Conservation (phyloP, 2,113 vertebrate species). For the Eupsittula cactorum region DNA sequence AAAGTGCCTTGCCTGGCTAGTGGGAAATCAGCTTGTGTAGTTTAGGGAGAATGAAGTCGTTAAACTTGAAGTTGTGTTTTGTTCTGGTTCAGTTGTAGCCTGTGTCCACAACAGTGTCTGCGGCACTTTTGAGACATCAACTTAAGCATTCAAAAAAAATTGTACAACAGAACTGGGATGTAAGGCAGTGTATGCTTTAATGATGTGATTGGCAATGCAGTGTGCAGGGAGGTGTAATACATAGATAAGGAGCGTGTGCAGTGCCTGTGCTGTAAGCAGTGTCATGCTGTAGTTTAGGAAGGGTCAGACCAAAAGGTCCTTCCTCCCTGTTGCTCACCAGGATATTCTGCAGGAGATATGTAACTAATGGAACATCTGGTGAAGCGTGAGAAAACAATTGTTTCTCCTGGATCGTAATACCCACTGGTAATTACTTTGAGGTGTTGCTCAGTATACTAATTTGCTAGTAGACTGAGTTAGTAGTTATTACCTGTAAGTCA, state of each 20-base stretch:
- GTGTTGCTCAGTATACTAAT: neutral
- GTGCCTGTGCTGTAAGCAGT: neutral
- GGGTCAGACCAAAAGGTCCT: neutral
- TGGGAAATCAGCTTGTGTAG: neutral
- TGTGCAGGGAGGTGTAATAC: fast-evolving
- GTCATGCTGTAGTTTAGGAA: fast-evolving
- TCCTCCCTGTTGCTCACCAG: neutral
- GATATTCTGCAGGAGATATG: neutral
- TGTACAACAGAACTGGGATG: neutral
- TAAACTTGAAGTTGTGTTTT: neutral
- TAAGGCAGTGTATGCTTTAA: neutral
- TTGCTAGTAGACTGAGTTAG: neutral
- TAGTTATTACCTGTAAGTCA: neutral
- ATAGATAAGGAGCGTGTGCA: fast-evolving
- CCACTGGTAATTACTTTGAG: neutral
- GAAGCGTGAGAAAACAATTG: neutral
- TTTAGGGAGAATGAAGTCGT: neutral
- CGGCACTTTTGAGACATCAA: neutral
- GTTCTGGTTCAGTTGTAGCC: neutral
- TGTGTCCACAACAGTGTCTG: neutral
- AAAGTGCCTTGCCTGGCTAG: neutral
- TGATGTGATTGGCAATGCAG: neutral
- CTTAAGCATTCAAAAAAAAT: neutral
- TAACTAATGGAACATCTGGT: neutral
- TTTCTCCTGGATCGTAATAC: neutral